Conservation (phyloP, 2,888 invertebrate genomes). For the Mellilla xanthometata region DNA sequence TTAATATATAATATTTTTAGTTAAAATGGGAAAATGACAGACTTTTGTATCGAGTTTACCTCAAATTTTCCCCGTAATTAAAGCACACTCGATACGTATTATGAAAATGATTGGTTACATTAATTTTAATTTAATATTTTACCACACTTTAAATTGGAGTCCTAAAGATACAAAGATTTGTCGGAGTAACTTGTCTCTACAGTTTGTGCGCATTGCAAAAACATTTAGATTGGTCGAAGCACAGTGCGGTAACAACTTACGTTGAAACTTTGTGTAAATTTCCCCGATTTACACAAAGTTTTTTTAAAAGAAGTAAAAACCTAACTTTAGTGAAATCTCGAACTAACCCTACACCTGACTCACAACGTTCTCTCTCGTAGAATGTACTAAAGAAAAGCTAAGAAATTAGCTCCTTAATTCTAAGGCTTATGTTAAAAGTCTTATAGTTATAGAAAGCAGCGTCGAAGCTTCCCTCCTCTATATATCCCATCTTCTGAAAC, state of each 20-base stretch:
- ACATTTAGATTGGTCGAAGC: slow-evolving; percentile 61
- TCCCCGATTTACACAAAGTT: slow-evolving; percentile 74
- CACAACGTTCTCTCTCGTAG: slow-evolving; percentile 65
- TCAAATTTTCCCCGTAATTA: slow-evolving; percentile 81
- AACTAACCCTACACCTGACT: slow-evolving; percentile 46
- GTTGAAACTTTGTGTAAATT: slow-evolving; percentile 73
- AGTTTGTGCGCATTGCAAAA: slow-evolving; percentile 71
- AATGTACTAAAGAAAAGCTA: slow-evolving; percentile 53
- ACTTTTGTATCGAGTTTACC: slow-evolving; percentile 51
- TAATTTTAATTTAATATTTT: slow-evolving; percentile 27
- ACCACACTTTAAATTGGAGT: slow-evolving; percentile 11
- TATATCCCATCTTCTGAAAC: slow-evolving; percentile 48
- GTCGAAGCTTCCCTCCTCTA: slow-evolving; percentile 54
- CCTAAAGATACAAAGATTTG: slow-evolving; percentile 16
- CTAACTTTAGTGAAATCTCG: slow-evolving; percentile 47
- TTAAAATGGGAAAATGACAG: slow-evolving; percentile 41
- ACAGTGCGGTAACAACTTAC: slow-evolving; percentile 61
- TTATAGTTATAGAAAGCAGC: slow-evolving; percentile 61
- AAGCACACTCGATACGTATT: slow-evolving; percentile 58
- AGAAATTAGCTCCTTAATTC: slow-evolving; percentile 43
- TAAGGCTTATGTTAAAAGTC: slow-evolving; percentile 64
- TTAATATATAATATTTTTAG: no score
- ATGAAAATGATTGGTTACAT: slow-evolving; percentile 38
- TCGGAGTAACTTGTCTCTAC: slow-evolving; percentile 36
- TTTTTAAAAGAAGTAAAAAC: slow-evolving; percentile 37